These are phyloP conservation scores for Ophraella communa DNA, from an alignment of 2,888 invertebrate species.

Conservation along the genomic window DNA sequence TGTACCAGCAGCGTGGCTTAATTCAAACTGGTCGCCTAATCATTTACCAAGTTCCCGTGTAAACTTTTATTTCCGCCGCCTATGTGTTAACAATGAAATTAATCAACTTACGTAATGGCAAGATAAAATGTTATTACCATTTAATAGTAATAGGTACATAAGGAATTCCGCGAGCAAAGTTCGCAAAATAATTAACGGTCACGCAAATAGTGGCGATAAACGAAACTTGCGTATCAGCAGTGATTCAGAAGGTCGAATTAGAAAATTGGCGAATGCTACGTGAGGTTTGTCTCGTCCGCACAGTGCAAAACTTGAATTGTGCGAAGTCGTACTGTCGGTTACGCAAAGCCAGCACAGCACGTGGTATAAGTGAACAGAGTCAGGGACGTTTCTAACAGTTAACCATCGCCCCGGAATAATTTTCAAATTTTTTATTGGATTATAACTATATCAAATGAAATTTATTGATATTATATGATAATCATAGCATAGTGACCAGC, in stretches of 20 bases:
- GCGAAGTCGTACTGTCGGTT: slow-evolving; percentile 12
- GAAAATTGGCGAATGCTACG: slow-evolving; percentile 47
- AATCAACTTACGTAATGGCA: neutral
- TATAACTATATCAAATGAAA: neutral
- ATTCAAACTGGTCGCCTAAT: neutral
- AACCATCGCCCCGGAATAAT: neutral
- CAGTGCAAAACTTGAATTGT: slow-evolving; percentile 10
- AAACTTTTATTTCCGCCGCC: neutral
- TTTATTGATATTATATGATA: neutral
- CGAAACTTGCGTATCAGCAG: slow-evolving; percentile 16
- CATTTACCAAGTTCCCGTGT: neutral
- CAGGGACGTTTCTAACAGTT: slow-evolving; percentile 10
- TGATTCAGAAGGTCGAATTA: slow-evolving; percentile 47
- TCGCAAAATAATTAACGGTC: slow-evolving; percentile 17
- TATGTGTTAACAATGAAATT: neutral
- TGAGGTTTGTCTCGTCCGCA: slow-evolving; percentile 44
- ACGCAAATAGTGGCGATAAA: slow-evolving; percentile 12
- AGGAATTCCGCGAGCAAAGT: slow-evolving; percentile 33
- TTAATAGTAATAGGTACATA: slow-evolving; percentile 7
- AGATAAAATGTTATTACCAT: slow-evolving; percentile 21
- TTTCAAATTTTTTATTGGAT: neutral
- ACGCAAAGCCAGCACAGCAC: slow-evolving; percentile 18
- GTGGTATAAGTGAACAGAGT: slow-evolving; percentile 16
- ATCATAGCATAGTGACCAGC: no score
- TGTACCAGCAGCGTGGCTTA: no score